phyloP scores from a whole-genome alignment of 2,888 invertebrate species.

The Plagiodera versicolora region DNA sequence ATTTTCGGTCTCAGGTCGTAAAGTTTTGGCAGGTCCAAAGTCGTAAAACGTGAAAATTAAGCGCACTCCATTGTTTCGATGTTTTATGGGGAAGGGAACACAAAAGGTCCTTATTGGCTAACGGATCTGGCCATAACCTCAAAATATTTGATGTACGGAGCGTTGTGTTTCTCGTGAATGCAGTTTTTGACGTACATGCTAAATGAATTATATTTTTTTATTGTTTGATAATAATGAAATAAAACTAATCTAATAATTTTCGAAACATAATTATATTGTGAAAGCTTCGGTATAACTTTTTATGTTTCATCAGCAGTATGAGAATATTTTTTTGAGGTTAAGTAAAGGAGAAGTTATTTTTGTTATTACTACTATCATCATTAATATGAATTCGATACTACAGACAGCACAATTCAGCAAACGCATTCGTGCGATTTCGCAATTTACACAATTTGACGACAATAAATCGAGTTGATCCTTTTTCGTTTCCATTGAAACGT shows the following conservation, averaged over 20 bases:
- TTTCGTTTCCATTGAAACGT: conserved; percentile 22
- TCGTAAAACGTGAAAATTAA: conserved; percentile 31
- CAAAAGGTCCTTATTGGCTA: conserved; percentile 20
- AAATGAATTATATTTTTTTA: no score
- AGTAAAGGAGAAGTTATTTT: no score
- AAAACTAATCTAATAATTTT: no score
- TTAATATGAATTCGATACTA: not conserved
- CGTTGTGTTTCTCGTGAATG: no score
- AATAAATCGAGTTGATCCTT: conserved; percentile 13
- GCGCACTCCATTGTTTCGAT: conserved; percentile 25
- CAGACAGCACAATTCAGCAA: not conserved
- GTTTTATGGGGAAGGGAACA: conserved; percentile 28
- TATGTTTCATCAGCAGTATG: no score
- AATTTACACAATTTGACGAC: not conserved
- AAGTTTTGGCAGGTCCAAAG: conserved; percentile 35
- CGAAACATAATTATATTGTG: no score
- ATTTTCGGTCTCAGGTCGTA: conserved; percentile 30
- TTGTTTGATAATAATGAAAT: no score
- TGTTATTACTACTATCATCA: no score
- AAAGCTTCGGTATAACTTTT: no score
- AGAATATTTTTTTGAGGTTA: no score
- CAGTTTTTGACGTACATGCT: no score
- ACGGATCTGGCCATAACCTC: conserved; percentile 8
- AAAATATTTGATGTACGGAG: no score
- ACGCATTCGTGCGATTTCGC: conserved; percentile 1